These are phyloP conservation scores for Bellardia bayeri DNA, from an alignment of 2,888 invertebrate species.

Conservation along the genomic window DNA sequence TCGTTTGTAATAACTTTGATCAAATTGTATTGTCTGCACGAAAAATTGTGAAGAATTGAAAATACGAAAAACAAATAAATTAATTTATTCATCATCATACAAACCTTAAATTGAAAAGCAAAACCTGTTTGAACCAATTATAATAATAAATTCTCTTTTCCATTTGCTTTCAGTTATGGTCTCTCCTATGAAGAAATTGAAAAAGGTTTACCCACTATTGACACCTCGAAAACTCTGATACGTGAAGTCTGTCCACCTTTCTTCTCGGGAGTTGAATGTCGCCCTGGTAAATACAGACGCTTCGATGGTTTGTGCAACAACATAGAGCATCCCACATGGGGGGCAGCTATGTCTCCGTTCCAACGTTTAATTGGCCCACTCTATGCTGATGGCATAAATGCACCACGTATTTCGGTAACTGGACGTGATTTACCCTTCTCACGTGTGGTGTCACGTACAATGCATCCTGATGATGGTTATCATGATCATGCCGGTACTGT, in stretches of 20 bases:
- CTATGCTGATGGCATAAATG: conserved; percentile 93
- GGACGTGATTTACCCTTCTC: conserved; percentile 92
- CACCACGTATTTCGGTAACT: conserved; percentile 92
- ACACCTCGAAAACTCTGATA: conserved; percentile 94
- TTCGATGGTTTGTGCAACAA: conserved; percentile 96
- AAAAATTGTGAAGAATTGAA: too few relatives aligned
- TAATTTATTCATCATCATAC: too few relatives aligned
- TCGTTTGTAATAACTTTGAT: background rate
- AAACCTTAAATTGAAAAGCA: background rate
- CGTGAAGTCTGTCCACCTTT: conserved; percentile 94
- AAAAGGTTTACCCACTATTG: conserved; percentile 93
- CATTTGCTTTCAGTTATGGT: conserved; percentile 88
- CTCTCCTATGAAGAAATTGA: conserved; percentile 94
- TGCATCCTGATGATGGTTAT: conserved; percentile 96
- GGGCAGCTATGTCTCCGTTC: conserved; percentile 93
- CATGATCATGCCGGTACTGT: conserved; percentile 97
- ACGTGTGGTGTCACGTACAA: conserved; percentile 93
- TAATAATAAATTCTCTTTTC: background rate
- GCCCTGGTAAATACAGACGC: conserved; percentile 94
- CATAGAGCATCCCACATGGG: conserved; percentile 95
- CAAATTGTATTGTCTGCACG: too few relatives aligned
- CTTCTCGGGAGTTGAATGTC: conserved; percentile 93
- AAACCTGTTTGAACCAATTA: too few relatives aligned
- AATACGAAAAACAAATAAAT: too few relatives aligned
- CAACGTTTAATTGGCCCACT: conserved; percentile 91